phyloP scores from a whole-genome alignment of 2,888 invertebrate genomes.

The Phaonia tiefii region DNA sequence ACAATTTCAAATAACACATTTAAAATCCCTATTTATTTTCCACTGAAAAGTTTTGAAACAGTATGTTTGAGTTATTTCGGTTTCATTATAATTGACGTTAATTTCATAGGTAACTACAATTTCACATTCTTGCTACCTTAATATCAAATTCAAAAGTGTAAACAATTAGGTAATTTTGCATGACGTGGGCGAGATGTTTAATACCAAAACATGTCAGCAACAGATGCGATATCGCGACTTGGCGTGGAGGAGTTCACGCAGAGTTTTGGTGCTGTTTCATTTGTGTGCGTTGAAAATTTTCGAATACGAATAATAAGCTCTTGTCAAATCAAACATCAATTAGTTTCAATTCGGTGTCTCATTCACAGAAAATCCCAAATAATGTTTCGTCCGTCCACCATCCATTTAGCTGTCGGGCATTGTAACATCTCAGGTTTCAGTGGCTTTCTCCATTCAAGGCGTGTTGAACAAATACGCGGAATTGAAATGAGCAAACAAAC shows the following conservation, averaged over 20 bases:
- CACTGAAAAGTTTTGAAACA: too few relatives aligned
- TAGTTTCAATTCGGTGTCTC: constrained; percentile 4
- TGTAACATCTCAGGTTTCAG: constrained; percentile 13
- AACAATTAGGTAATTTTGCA: neutral
- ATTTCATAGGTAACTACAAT: too few relatives aligned
- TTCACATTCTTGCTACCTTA: too few relatives aligned
- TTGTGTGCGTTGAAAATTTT: too few relatives aligned
- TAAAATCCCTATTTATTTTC: too few relatives aligned
- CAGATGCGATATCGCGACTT: neutral
- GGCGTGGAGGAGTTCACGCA: neutral
- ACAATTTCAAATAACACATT: too few relatives aligned
- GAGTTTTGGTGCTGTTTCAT: neutral
- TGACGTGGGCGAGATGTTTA: neutral
- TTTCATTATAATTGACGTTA: too few relatives aligned
- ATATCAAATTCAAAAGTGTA: too few relatives aligned
- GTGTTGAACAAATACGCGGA: neutral
- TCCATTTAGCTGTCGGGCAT: neutral
- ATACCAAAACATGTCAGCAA: neutral
- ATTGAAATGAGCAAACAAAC: constrained; percentile 9
- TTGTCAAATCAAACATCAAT: constrained; percentile 31
- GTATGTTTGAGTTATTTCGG: too few relatives aligned
- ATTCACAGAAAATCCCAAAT: neutral
- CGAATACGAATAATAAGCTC: neutral
- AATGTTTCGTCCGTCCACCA: neutral
- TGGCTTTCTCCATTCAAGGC: constrained; percentile 32